A percentile compares a stretch with the other conserved stretches of the same genome.
phyloP scores from a whole-genome alignment of 2,888 invertebrate species.

The Cheilosia variabilis region DNA sequence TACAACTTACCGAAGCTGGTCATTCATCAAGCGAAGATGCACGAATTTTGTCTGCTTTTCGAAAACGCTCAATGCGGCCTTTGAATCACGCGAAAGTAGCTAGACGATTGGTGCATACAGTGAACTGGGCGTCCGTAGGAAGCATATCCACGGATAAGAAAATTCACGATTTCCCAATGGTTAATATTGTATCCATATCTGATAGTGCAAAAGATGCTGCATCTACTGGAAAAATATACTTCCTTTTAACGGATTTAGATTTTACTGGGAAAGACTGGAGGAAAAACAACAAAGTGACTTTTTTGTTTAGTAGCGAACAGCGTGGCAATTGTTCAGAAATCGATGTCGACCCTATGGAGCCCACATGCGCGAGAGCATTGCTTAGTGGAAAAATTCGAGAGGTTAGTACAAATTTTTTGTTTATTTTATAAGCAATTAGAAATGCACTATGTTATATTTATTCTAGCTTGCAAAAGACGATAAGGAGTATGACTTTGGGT shows the following conservation, averaged over 20 bases:
- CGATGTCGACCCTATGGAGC: conserved; percentile 83
- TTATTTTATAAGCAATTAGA: too few relatives aligned
- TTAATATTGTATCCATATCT: conserved; percentile 83
- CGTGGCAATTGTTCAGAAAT: conserved; percentile 79
- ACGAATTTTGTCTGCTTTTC: conserved; percentile 78
- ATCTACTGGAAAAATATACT: conserved; percentile 82
- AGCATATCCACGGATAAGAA: conserved; percentile 80
- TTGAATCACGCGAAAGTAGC: conserved; percentile 82
- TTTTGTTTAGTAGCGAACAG: conserved; percentile 81
- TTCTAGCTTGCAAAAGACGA: conserved; percentile 77
- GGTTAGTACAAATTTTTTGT: conserved; percentile 72
- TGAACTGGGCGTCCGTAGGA: conserved; percentile 82
- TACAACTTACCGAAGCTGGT: conserved; percentile 37
- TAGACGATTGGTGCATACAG: conserved; percentile 81
- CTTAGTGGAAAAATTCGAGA: conserved; percentile 81
- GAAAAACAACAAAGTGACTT: conserved; percentile 80
- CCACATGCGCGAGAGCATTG: conserved; percentile 81
- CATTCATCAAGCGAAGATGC: conserved; percentile 80
- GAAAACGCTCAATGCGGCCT: conserved; percentile 63
- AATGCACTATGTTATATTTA: not conserved
- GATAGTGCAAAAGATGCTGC: conserved; percentile 78
- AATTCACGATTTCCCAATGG: conserved; percentile 82
- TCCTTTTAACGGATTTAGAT: conserved; percentile 82
- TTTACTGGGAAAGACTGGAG: conserved; percentile 82
- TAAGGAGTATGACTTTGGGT: conserved; percentile 77